Evolutionary conservation across 2,888 invertebrate genomes (phyloP), one percentile per base, ranked within the genome.

Genomic region (Acrocyrtus sp.): DNA sequence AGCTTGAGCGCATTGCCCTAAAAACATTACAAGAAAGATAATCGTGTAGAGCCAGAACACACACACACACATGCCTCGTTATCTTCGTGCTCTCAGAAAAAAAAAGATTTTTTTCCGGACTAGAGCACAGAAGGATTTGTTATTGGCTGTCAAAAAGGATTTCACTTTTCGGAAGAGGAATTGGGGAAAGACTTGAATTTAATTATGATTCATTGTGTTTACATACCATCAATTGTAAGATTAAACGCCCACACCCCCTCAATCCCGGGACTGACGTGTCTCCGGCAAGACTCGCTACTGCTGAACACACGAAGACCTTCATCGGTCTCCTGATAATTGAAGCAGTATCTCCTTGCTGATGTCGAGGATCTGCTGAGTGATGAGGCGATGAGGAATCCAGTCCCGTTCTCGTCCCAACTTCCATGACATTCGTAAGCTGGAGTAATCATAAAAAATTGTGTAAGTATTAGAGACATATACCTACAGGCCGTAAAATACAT

Each of bases 301-400:
- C 75, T 75, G 50, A 69, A 75, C 19, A 78, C 78, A 56, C 86
- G 85, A 76, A 87, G 81, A 47, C 74, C 78, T 50, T 74, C 72
- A 15, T 77, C 77, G 68, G 74, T 72, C 65, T 78, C 77, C 17
- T 86, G 85, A 83, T 89, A 90, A 47, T 89, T 86, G 84, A 90
- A 88, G 85, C 90, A 90, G 82, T 88, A 86, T 17, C 89, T 86
- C 50, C 86, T 82, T 0, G 87, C 86, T 63, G 87, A 88, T 0
- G 86, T 83, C 8, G 87, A 85, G 72, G 85, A 85, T 57, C 86
- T 82, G 3, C 86, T 83, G 34, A 84, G 82, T 0, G 88, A 88
- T 4, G 90, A 90, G n/a, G 91, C 89, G 74, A 92, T 88, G 79
- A 91, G 87, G 84, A 88, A 91, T 77, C 90, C 88, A n/a, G 88